These are phyloP conservation scores for Picathartes gymnocephalus DNA, from an alignment of 2,113 vertebrate genomes.

Conservation along the genomic window DNA sequence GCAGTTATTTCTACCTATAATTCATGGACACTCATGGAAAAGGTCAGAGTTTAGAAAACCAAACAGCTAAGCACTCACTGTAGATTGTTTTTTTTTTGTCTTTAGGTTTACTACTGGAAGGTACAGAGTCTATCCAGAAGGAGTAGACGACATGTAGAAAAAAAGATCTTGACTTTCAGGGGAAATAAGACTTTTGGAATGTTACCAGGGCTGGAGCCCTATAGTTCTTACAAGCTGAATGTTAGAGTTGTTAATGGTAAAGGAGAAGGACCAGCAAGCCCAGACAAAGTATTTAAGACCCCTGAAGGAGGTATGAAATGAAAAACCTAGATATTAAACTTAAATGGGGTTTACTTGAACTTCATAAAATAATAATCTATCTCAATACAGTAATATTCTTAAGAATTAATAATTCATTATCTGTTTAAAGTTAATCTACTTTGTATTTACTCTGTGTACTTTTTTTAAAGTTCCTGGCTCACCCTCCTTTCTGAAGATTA, in stretches of 20 bases:
- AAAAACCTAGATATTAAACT: not conserved
- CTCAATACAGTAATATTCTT: not conserved
- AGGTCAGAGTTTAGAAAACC: not conserved
- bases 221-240: slow-evolving; percentile 84
- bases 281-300: slow-evolving; percentile 79
- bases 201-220: slow-evolving; percentile 87
- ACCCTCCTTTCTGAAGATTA: slow-evolving; percentile 82
- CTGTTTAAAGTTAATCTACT: not conserved
- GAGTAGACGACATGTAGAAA: slow-evolving; percentile 80
- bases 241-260: slow-evolving; percentile 88
- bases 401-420: not conserved
- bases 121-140: slow-evolving; percentile 78
- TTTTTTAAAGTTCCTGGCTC: slow-evolving; percentile 82
- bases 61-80: not conserved
- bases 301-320: slow-evolving; percentile 90
- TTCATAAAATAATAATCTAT: not conserved
- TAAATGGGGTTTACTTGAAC: not conserved
- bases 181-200: slow-evolving; percentile 86
- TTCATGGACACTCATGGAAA: not conserved
- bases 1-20: not conserved
- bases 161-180: slow-evolving; percentile 84
- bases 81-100: not conserved
- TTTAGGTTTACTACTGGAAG: slow-evolving; percentile 92
- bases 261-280: slow-evolving; percentile 88
- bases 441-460: slow-evolving; percentile 5